Percentiles rank a stretch among this genome's conserved stretches.
These are phyloP conservation scores for Caiman crocodilus DNA, from an alignment of 2,797 vertebrate genomes.

Conservation along the genomic window DNA sequence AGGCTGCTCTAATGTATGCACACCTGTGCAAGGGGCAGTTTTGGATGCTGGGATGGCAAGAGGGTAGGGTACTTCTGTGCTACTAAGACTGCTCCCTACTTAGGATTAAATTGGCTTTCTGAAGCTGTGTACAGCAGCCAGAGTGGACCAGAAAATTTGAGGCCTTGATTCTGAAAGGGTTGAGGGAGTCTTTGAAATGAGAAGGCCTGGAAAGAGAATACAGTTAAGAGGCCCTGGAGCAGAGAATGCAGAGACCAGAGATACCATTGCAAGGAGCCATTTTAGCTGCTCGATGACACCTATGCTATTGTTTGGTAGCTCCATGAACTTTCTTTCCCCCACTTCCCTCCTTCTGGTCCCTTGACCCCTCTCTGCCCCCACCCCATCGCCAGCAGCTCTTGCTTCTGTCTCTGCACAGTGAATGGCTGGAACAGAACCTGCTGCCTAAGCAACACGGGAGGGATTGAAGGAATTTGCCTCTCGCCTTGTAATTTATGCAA, in stretches of 20 bases:
- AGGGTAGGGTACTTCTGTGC: not conserved
- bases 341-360: not conserved
- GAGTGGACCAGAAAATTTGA: not conserved
- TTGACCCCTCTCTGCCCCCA: too few relatives aligned
- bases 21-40: not conserved
- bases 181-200: too few relatives aligned
- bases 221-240: not conserved
- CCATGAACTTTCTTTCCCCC: not conserved
- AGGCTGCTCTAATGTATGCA: not conserved
- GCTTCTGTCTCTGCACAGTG: not conserved
- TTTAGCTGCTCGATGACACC: fast-evolving
- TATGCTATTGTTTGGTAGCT: not conserved
- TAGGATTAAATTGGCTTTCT: too few relatives aligned
- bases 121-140: too few relatives aligned
- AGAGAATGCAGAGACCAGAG: not conserved
- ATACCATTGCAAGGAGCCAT: not conserved
- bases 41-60: not conserved
- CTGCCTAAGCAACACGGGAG: constrained; percentile 82
- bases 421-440: constrained; percentile 73
- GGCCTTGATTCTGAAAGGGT: not conserved
- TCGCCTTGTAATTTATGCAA: constrained; percentile 85
- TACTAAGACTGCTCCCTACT: too few relatives aligned
- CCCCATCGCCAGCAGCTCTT: too few relatives aligned
- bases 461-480: constrained; percentile 83
- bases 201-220: too few relatives aligned